Evolutionary conservation across 1,140 invertebrate species (phyloP).

Genomic region (Zaprionus lachaisei): DNA sequence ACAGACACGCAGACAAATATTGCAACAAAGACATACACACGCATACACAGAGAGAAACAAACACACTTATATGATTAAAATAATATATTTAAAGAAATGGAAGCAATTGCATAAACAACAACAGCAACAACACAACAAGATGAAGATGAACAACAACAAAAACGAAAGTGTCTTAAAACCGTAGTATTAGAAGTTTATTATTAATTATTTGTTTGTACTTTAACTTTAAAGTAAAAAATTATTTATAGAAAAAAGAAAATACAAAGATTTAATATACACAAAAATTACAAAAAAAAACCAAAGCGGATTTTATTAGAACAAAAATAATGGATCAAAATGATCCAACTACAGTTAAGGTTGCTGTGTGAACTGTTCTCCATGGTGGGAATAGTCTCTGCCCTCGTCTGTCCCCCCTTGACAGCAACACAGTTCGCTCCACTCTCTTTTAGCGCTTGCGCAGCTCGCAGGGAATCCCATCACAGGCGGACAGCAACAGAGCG

Average conservation of each 20-base stretch:
- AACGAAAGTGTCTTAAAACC: conserved; percentile 83
- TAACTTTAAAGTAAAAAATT: conserved; percentile 80
- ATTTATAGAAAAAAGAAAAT: conserved; percentile 83
- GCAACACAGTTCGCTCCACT: neutral
- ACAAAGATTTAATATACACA: conserved; percentile 83
- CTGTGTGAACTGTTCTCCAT: neutral
- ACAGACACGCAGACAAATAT: conserved; percentile 43
- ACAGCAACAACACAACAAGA: conserved; percentile 69
- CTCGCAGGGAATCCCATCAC: conserved; percentile 23
- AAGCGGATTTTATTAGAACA: neutral
- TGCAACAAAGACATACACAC: conserved; percentile 55
- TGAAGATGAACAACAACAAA: conserved; percentile 78
- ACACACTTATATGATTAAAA: conserved; percentile 35
- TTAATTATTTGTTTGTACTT: conserved; percentile 81
- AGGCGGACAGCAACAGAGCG: conserved; percentile 27
- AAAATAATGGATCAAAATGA: neutral
- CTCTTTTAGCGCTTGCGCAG: conserved; percentile 54
- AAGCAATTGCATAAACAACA: conserved; percentile 62
- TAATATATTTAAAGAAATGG: conserved; percentile 51
- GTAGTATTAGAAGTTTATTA: conserved; percentile 83
- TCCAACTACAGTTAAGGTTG: neutral
- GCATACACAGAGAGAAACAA: conserved; percentile 45
- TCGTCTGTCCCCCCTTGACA: neutral
- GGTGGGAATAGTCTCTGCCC: neutral
- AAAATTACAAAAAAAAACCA: conserved; percentile 59